phyloP scores from a whole-genome alignment of 2,797 vertebrate species.

The Leucoraja ocellata region DNA sequence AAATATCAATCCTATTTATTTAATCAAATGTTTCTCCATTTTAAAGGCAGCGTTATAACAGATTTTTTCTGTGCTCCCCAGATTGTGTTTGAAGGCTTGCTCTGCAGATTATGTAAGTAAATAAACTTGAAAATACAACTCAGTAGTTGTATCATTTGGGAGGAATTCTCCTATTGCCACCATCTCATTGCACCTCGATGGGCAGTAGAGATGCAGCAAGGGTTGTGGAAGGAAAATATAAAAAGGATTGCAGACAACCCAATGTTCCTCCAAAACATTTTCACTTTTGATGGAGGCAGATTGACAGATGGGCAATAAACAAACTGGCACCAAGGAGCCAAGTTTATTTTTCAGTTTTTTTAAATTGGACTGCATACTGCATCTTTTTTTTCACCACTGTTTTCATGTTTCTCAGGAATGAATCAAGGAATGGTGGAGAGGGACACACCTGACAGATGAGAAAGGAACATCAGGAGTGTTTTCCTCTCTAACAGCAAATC shows the following conservation, averaged over 20 bases:
- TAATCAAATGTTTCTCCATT: neutral
- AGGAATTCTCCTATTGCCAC: neutral
- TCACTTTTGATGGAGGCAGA: no score
- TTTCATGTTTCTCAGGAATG: neutral
- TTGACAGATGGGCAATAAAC: neutral
- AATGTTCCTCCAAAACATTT: no score
- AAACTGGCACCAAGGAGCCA: neutral
- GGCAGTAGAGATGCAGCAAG: no score
- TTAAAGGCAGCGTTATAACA: neutral
- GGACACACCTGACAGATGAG: neutral
- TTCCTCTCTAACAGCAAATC: no score
- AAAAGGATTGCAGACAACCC: no score
- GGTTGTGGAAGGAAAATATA: no score
- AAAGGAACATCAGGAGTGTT: no score
- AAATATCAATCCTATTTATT: neutral
- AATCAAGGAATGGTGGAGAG: neutral
- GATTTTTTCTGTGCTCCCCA: neutral
- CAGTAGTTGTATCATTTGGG: neutral
- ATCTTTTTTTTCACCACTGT: neutral
- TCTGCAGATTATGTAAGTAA: neutral
- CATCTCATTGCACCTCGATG: neutral
- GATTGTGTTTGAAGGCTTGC: neutral
- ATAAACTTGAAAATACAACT: neutral
- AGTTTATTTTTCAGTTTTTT: neutral
- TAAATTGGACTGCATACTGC: neutral